Percentiles rank a stretch among this genome's conserved stretches.
Conservation (phyloP, 2,888 invertebrate species). For the Tenthredo distinguenda region DNA sequence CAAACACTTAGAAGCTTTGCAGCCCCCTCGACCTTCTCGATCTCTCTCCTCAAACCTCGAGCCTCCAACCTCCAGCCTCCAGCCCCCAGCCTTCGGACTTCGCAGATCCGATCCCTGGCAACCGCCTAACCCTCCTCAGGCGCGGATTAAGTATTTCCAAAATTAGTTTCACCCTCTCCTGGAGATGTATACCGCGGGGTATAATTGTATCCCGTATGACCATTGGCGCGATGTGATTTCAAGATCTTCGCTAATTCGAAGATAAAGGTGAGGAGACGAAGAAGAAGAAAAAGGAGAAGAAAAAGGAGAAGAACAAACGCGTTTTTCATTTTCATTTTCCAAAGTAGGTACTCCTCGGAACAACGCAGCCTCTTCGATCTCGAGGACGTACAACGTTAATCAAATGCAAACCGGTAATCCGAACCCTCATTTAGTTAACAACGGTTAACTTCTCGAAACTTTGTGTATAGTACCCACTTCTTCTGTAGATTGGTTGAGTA, state of each 20-base stretch:
- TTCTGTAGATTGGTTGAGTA: slow-evolving; percentile 5
- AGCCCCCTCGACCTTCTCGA: slow-evolving; percentile 31
- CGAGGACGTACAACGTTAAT: slow-evolving; percentile 27
- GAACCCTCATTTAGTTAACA: slow-evolving; percentile 42
- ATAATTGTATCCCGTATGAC: slow-evolving; percentile 10
- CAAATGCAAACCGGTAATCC: slow-evolving; percentile 37
- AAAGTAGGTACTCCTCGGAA: slow-evolving; percentile 14
- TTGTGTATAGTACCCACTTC: not conserved
- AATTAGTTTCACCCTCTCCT: slow-evolving; percentile 67
- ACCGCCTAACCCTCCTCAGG: slow-evolving; percentile 56
- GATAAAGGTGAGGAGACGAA: not conserved
- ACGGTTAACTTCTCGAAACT: slow-evolving; percentile 42
- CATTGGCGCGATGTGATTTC: slow-evolving; percentile 1
- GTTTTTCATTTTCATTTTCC: not conserved
- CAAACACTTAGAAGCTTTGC: slow-evolving; percentile 64
- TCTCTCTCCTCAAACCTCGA: slow-evolving; percentile 51
- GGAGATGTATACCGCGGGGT: not conserved
- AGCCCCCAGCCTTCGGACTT: slow-evolving; percentile 56
- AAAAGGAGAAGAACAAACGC: not conserved
- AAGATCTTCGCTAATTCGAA: not conserved
- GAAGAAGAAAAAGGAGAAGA: not conserved
- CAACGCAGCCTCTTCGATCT: slow-evolving; percentile 3
- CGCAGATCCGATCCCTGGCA: slow-evolving; percentile 28
- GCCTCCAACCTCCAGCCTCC: slow-evolving; percentile 52
- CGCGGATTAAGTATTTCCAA: slow-evolving; percentile 69